phyloP scores from a whole-genome alignment of 1,140 invertebrate species.

The Zaprionus africanus region DNA sequence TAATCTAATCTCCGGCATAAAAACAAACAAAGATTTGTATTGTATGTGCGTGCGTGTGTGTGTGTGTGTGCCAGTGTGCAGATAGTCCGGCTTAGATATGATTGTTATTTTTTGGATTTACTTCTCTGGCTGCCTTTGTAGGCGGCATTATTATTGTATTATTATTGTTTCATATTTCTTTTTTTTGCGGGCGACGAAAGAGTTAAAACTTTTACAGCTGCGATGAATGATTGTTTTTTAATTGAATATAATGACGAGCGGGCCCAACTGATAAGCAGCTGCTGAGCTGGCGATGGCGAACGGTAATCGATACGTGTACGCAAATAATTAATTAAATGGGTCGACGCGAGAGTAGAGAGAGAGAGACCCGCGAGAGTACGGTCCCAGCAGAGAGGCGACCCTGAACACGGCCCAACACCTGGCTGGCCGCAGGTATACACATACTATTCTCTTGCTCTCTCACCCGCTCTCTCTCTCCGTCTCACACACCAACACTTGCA shows the following conservation, averaged over 20 bases:
- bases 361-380: neutral
- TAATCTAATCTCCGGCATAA: conserved; percentile 73
- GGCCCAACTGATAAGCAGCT: conserved; percentile 33
- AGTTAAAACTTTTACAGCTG: conserved; percentile 48
- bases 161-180: conserved; percentile 8
- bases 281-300: conserved; percentile 9
- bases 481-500: neutral
- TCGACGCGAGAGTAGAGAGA: conserved; percentile 5
- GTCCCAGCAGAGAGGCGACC: conserved; percentile 11
- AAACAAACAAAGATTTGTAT: conserved; percentile 34
- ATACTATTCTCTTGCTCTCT: neutral
- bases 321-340: conserved; percentile 36
- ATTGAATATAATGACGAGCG: conserved; percentile 61
- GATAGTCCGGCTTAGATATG: conserved; percentile 58
- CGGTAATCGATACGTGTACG: conserved; percentile 27
- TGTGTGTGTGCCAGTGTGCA: conserved; percentile 16
- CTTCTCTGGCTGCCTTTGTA: conserved; percentile 35
- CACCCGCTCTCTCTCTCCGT: neutral
- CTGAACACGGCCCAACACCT: conserved; percentile 30
- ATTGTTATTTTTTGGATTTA: conserved; percentile 43
- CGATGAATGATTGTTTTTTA: conserved; percentile 72
- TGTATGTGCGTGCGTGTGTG: neutral
- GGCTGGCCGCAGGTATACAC: conserved; percentile 8
- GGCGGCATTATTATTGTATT: conserved; percentile 31
- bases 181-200: conserved; percentile 43